phyloP scores from a whole-genome alignment of 2,797 vertebrate genomes.

The Tamandua tetradactyla region DNA sequence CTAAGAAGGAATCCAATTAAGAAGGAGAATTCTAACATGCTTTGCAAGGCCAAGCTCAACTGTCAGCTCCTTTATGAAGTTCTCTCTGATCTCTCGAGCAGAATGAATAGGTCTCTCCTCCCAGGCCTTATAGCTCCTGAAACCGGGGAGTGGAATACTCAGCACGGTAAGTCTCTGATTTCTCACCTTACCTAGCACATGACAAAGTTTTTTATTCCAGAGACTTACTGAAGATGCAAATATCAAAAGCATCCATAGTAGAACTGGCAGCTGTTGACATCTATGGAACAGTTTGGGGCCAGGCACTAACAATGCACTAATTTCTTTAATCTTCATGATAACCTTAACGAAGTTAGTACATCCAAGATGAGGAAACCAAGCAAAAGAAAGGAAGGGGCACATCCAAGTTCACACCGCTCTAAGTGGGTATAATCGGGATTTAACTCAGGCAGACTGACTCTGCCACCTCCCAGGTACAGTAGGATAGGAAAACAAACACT shows the following conservation, averaged over 20 bases:
- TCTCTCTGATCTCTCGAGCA: conserved; percentile 47
- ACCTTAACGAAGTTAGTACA: neutral
- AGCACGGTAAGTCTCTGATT: neutral
- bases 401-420: neutral
- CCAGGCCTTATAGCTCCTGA: neutral
- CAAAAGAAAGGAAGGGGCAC: neutral
- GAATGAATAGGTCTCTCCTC: conserved; percentile 47
- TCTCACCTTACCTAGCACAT: neutral
- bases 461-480: neutral
- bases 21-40: neutral
- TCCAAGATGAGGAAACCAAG: neutral
- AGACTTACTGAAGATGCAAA: neutral
- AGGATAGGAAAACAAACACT: neutral
- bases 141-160: neutral
- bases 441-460: neutral
- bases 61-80: neutral
- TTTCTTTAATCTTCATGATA: neutral
- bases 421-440: neutral
- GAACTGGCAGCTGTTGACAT: neutral
- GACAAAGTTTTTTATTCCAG: neutral
- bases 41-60: neutral
- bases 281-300: neutral
- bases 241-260: neutral
- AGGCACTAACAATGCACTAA: neutral
- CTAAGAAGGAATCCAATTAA: conserved; percentile 6